Percentiles rank a stretch among this genome's conserved stretches.
phyloP scores from a whole-genome alignment of 1,140 invertebrate species.

The Drosophila burlai region DNA sequence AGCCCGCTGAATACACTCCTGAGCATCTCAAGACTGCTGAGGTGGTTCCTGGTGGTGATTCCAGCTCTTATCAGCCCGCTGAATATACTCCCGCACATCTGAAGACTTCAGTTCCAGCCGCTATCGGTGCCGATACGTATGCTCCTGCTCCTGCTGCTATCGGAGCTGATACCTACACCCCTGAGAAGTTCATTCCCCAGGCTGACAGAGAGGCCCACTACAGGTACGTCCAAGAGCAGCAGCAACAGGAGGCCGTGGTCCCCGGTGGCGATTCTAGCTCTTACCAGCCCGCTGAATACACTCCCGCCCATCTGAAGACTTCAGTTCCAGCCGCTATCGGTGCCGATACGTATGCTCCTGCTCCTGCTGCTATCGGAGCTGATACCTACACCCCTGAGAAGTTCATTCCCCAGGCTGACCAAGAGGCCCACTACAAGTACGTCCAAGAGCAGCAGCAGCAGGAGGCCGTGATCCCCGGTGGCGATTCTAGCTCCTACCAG shows the following conservation, averaged over 20 bases:
- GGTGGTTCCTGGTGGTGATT: conserved; percentile 10
- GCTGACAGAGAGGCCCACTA: conserved; percentile 44
- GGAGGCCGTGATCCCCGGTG: conserved; percentile 4
- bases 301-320: conserved; percentile 2
- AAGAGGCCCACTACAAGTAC: conserved; percentile 43
- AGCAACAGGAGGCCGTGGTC: not conserved
- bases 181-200: conserved; percentile 51
- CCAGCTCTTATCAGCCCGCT: conserved; percentile 28
- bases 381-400: conserved; percentile 49
- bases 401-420: conserved; percentile 50
- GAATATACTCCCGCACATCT: conserved; percentile 4
- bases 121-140: not conserved
- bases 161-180: conserved; percentile 50
- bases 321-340: not conserved
- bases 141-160: conserved; percentile 17
- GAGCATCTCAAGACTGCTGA: conserved; percentile 7
- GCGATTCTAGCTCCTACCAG: conserved; percentile 23
- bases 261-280: conserved; percentile 20
- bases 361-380: conserved; percentile 35
- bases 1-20: conserved; percentile 39
- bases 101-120: not conserved
- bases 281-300: conserved; percentile 46
- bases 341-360: not conserved
- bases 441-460: conserved; percentile 28
- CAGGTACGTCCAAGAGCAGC: conserved; percentile 33